Base-by-base conservation (phyloP, 2,797 vertebrate species). In the Chiroxiphia lanceolata region DNA sequence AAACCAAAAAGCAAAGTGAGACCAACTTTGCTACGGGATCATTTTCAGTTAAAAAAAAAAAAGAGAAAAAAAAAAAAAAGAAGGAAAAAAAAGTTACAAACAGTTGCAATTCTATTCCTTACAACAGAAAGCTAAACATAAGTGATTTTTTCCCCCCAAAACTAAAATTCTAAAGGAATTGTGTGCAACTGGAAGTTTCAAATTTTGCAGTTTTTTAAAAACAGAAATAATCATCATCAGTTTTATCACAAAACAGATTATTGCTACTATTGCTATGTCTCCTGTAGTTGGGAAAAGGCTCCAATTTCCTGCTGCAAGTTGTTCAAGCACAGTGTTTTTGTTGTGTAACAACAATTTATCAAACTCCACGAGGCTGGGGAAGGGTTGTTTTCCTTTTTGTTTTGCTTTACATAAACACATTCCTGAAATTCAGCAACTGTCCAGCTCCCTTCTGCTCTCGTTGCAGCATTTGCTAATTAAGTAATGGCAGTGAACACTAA, bases 381-480 rank as follows among this genome's bases (percentile, higher is more conserved):
- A 33, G 27, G 40, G 13, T 53, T 79, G 20, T 23, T 42, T 75
- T 45, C 23, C 29, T 57, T 44, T 47, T 51, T 48, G 51, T 18
- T 88, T 75, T 82, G 50, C 56, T 93, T 90, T 72, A 86, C 20
- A 76, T 63, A 54, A 88, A 79, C 23, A 68, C 42, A 59, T 47
- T 31, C 25, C 36, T 34, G 38, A 69, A 84, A 84, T 54, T 33
- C 59, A 81, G n/a, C 54, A 48, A 15, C 68, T 82, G 76, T n/a
- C 69, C 57, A 75, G 61, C 53, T 72, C n/a, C 64, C 29, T 31
- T 64, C 38, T 64, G 77, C 81, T 89, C 61, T 19, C 42, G 47
- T 1, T 56, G 80, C 63, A 90, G 34, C 56, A 21, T 60, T 64
- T 89, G 59, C 64, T 82, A 89, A 95, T 91, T 65, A 72, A 48